Percentiles rank a stretch among this genome's conserved stretches.
Evolutionary conservation across 2,797 vertebrate species (phyloP).

Genomic region (Meriones psammophilus): DNA sequence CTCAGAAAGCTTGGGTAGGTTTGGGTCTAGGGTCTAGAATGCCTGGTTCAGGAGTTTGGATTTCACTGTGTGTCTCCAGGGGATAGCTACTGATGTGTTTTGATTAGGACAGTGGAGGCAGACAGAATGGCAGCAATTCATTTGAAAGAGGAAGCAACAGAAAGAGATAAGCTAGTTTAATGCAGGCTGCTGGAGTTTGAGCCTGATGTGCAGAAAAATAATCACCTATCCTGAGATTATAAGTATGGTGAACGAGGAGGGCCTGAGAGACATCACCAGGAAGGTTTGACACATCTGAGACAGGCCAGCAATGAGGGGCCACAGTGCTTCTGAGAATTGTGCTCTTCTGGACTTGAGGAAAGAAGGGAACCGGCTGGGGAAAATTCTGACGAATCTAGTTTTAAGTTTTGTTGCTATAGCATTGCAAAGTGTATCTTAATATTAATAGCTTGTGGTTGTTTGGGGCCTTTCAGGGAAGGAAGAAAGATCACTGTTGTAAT

Average conservation of each 20-base stretch:
- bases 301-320: neutral
- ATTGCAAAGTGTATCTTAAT: conserved; percentile 28
- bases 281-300: neutral
- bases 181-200: conserved; percentile 21
- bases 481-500: conserved; percentile 39
- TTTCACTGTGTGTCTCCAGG: neutral
- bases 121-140: neutral
- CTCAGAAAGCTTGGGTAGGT: conserved; percentile 37
- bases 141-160: conserved; percentile 5
- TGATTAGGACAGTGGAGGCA: conserved; percentile 4
- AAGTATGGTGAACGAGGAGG: conserved; percentile 12
- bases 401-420: conserved; percentile 58
- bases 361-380: conserved; percentile 27
- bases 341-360: conserved; percentile 41
- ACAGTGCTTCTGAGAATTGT: conserved; percentile 20
- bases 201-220: neutral
- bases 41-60: conserved; percentile 37
- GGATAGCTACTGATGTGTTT: conserved; percentile 39
- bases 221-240: neutral
- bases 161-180: conserved; percentile 38
- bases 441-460: conserved; percentile 48
- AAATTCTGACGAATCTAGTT: conserved; percentile 59
- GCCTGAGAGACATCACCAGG: neutral
- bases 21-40: conserved; percentile 44
- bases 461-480: conserved; percentile 49